A percentile compares a stretch with the other conserved stretches of the same genome.
phyloP scores from a whole-genome alignment of 2,797 vertebrate genomes.

The Ammospiza maritima region DNA sequence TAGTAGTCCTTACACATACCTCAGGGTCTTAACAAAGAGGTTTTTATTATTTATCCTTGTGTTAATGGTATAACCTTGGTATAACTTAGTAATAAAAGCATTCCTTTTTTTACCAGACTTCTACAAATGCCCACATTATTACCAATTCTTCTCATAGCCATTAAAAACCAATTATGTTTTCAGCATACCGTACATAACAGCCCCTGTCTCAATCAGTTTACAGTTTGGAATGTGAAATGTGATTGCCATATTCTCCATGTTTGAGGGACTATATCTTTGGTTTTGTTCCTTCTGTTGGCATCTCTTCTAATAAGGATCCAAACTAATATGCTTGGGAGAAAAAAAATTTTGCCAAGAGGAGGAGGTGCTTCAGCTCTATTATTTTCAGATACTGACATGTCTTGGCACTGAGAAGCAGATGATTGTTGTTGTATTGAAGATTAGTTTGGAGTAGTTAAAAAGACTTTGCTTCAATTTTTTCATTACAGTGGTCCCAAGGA shows the following conservation, averaged over 20 bases:
- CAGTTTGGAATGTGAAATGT: not conserved
- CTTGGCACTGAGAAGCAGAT: not conserved
- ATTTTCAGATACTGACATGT: not conserved
- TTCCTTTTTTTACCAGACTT: not conserved
- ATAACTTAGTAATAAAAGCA: not conserved
- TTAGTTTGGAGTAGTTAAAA: not conserved
- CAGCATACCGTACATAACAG: accelerated
- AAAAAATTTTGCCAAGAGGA: not conserved
- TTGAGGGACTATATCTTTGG: not conserved
- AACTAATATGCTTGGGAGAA: not conserved
- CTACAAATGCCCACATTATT: not conserved
- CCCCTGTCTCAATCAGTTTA: not conserved
- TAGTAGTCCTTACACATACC: not conserved
- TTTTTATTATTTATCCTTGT: not conserved
- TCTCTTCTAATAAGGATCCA: not conserved
- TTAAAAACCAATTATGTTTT: not conserved
- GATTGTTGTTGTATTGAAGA: not conserved
- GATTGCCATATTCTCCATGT: not conserved
- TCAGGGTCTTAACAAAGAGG: not conserved
- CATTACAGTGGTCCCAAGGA: constrained; percentile 89
- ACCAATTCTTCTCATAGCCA: not conserved
- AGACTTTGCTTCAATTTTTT: not conserved
- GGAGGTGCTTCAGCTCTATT: not conserved
- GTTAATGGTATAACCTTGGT: not conserved
- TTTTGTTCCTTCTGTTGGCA: not conserved